A percentile compares a stretch with the other conserved stretches of the same genome.
Conservation (phyloP, 2,113 vertebrate species). For the Setophaga coronata region DNA sequence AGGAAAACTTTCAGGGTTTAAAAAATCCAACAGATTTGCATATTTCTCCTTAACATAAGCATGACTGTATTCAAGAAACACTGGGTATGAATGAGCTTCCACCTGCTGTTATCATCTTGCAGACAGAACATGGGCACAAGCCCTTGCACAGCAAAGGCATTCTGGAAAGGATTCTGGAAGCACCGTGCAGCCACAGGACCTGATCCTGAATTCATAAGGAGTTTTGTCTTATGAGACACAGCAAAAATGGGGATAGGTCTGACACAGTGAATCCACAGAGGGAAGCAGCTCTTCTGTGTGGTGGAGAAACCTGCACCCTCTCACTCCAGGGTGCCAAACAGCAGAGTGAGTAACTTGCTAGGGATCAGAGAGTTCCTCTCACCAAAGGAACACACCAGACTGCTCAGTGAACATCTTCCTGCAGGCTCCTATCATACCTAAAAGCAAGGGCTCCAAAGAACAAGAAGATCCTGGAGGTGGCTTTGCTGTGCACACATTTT, state of each 20-base stretch:
- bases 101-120: not conserved
- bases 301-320: not conserved
- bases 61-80: not conserved
- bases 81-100: not conserved
- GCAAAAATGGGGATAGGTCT: not conserved
- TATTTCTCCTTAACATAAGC: not conserved
- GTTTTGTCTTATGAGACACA: not conserved
- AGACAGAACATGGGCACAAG: not conserved
- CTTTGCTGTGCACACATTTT: not conserved
- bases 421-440: not conserved
- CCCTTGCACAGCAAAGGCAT: not conserved
- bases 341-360: not conserved
- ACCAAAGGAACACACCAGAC: not conserved
- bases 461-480: not conserved
- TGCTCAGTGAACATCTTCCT: not conserved
- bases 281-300: not conserved
- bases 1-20: not conserved
- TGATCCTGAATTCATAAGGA: not conserved
- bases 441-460: not conserved
- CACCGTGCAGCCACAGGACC: not conserved
- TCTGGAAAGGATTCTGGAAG: not conserved
- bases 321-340: not conserved
- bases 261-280: not conserved
- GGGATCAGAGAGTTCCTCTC: not conserved
- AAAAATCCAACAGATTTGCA: not conserved